Base-by-base conservation (phyloP, 2,888 invertebrate species). In the Drosophila nigricruria region DNA sequence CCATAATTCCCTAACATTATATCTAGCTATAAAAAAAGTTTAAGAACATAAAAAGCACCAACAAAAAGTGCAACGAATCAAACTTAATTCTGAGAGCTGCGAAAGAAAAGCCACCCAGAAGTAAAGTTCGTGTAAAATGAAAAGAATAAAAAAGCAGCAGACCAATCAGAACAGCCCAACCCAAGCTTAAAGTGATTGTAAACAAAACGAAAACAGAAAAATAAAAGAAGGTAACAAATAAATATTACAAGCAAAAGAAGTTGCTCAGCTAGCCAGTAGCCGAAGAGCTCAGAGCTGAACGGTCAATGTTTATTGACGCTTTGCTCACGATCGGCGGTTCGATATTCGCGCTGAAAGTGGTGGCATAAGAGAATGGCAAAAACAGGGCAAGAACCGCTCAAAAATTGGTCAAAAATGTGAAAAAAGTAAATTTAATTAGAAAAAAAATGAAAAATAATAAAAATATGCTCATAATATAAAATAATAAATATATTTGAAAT, bases 21-120 rank as follows among this genome's bases (percentile, higher is more conserved):
- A n/a, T 3, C 14, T 14, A 14, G 23, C 40, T 14, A n/a, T 6
- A 42, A 36, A 42, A 45, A 38, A 38, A 43, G 30, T 30, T 42
- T 8, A 45, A 18, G 5, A 30, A 52, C 52, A 47, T 12, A 2
- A 1, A 18, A 32, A 43, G 32, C 34, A 38, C 34, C 14, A 49
- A 20, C 43, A 64, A 69, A 81, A 70, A 70, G 52, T 69, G 62
- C 63, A 77, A 59, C 75, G 32, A 75, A 78, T 73, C 73, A 45
- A 65, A 49, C 49, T 10, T 5, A 45, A 59, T 50, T 50, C 59
- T 40, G 49, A 30, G 20, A 36, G n/a, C 52, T 27, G 18, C 59
- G 45, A 65, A 62, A 27, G 50, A 32, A 79, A 83, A 80, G 53
- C 84, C 87, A 84, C 85, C 78, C 88, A 84, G 76, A 80, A 80